A percentile compares a stretch with the other conserved stretches of the same genome.
These are phyloP conservation scores for Saccostrea glomerata DNA, from an alignment of 1,140 invertebrate genomes.

Conservation along the genomic window DNA sequence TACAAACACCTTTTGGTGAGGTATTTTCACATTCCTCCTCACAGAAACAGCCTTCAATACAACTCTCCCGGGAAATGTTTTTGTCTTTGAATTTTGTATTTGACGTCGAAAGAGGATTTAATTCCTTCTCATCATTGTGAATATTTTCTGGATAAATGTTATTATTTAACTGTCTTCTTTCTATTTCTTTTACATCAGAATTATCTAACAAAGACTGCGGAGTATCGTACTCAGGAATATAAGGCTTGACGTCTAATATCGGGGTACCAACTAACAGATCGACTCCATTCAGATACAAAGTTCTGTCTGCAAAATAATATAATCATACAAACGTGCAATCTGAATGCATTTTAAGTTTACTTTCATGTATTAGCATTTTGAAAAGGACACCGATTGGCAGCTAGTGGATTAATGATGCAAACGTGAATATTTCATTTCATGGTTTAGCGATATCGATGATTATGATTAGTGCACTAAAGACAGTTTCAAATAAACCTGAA, in stretches of 20 bases:
- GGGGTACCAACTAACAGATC: constrained; percentile 95
- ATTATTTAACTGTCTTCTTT: background rate
- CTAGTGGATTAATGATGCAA: too few relatives aligned
- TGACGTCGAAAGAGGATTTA: background rate
- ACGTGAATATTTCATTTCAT: too few relatives aligned
- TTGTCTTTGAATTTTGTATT: background rate
- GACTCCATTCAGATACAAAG: constrained; percentile 89
- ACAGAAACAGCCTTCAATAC: background rate
- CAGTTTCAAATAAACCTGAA: too few relatives aligned
- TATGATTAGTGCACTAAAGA: too few relatives aligned
- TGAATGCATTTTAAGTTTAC: background rate
- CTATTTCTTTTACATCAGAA: background rate
- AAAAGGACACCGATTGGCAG: too few relatives aligned
- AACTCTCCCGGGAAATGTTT: background rate
- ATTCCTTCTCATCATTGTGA: background rate
- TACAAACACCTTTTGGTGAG: background rate
- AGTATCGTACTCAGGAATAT: constrained; percentile 93
- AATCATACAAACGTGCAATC: background rate
- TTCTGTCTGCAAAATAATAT: constrained; percentile 80
- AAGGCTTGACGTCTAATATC: constrained; percentile 95
- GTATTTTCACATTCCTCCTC: background rate
- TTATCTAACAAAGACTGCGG: constrained; percentile 78
- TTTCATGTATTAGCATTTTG: background rate
- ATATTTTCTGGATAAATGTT: background rate
- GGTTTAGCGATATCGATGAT: too few relatives aligned